A percentile compares a stretch with the other conserved stretches of the same genome.
phyloP scores from a whole-genome alignment of 2,113 vertebrate genomes.

The Seriola quinqueradiata region DNA sequence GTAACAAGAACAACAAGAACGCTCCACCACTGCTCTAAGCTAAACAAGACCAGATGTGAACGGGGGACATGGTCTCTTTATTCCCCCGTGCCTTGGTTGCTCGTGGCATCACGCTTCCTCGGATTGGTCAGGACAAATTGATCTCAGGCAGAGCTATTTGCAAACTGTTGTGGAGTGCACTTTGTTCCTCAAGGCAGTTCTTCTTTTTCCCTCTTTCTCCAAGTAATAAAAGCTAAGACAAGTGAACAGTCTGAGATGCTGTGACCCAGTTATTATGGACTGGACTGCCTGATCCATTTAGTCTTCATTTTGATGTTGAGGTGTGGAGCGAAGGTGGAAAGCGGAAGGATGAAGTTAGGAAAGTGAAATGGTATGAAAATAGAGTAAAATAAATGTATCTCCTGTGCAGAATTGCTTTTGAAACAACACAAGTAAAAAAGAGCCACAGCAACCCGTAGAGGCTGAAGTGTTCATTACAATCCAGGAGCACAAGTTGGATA shows the following conservation, averaged over 20 bases:
- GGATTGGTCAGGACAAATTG: constrained; percentile 62
- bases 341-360: background rate
- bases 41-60: constrained; percentile 69
- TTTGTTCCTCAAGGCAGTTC: constrained; percentile 38
- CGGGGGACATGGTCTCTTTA: constrained; percentile 43
- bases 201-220: constrained; percentile 2
- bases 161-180: constrained; percentile 43
- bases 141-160: constrained; percentile 58
- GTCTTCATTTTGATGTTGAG: constrained; percentile 5
- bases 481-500: background rate
- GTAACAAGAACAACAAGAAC: constrained; percentile 48
- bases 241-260: constrained; percentile 48
- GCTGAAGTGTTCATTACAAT: background rate
- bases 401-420: background rate
- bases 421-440: background rate
- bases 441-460: background rate
- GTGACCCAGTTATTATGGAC: constrained; percentile 54
- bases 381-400: background rate
- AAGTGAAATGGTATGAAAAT: background rate
- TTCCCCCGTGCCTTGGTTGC: constrained; percentile 47
- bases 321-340: background rate
- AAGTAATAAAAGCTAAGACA: constrained; percentile 32
- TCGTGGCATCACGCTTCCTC: constrained; percentile 56
- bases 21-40: constrained; percentile 34
- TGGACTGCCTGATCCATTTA: constrained; percentile 26